A percentile compares a stretch with the other conserved stretches of the same genome.
Evolutionary conservation across 2,113 vertebrate genomes (phyloP).

Genomic region (Sarotherodon lohbergeri): DNA sequence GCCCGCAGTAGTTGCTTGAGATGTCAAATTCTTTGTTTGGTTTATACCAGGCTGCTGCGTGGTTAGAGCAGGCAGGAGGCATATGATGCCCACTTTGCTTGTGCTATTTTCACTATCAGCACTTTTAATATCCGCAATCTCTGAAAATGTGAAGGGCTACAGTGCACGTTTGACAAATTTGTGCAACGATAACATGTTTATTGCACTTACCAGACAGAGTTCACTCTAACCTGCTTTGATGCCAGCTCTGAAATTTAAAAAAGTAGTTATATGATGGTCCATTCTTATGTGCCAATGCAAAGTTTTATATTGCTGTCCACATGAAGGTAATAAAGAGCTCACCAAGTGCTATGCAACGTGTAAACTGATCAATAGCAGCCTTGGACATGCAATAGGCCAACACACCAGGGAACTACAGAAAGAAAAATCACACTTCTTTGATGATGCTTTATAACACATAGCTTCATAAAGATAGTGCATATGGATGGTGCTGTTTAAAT

Average conservation of each 20-base stretch:
- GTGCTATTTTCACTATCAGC: background rate
- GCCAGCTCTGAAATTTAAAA: slow-evolving; percentile 69
- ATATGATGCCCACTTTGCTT: background rate
- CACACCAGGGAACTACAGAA: slow-evolving; percentile 74
- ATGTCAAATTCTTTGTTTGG: background rate
- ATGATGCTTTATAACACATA: background rate
- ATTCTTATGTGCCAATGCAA: background rate
- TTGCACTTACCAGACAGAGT: slow-evolving; percentile 71
- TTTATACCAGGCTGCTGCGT: background rate
- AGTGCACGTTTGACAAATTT: background rate
- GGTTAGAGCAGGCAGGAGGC: background rate
- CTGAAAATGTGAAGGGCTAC: background rate
- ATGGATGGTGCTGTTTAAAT: background rate
- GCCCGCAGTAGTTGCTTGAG: background rate
- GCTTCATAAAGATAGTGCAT: background rate
- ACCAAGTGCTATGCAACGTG: slow-evolving; percentile 75
- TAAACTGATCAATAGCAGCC: slow-evolving; percentile 80
- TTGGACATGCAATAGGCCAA: slow-evolving; percentile 81
- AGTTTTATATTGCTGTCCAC: background rate
- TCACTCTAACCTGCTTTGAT: slow-evolving; percentile 75
- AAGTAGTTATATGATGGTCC: background rate
- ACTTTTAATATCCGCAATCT: background rate
- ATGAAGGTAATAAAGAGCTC: background rate
- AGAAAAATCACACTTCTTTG: background rate
- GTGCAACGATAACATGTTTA: background rate